phyloP scores from a whole-genome alignment of 2,113 vertebrate species.

The Phrynosoma blainvillii region DNA sequence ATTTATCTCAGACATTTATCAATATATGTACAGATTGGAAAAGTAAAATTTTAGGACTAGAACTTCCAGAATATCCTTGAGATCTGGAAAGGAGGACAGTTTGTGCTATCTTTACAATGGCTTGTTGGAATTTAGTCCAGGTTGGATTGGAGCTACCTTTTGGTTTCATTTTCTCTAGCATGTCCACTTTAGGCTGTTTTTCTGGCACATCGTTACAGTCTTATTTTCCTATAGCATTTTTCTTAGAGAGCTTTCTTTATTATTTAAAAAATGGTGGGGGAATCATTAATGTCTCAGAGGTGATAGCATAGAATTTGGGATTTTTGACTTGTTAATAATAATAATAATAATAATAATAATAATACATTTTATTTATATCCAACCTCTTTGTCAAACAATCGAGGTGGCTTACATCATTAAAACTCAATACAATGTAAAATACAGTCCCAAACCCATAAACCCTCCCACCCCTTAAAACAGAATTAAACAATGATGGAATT shows the following conservation, averaged over 20 bases:
- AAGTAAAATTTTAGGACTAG: background rate
- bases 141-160: background rate
- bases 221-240: background rate
- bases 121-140: background rate
- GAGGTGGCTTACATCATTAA: too few relatives aligned
- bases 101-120: background rate
- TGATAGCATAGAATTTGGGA: background rate
- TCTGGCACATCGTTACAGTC: background rate
- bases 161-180: background rate
- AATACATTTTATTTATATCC: too few relatives aligned
- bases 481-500: too few relatives aligned
- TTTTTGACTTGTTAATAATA: conserved; percentile 4
- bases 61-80: background rate
- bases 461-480: too few relatives aligned
- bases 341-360: too few relatives aligned
- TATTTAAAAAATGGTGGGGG: background rate
- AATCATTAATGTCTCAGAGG: background rate
- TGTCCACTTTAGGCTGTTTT: background rate
- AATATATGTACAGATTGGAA: background rate
- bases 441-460: too few relatives aligned
- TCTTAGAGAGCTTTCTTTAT: background rate
- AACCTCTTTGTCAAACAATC: too few relatives aligned
- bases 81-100: background rate
- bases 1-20: background rate
- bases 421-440: too few relatives aligned